Conservation (phyloP, 1,140 invertebrate genomes). For the Lordiphosa mommai region DNA sequence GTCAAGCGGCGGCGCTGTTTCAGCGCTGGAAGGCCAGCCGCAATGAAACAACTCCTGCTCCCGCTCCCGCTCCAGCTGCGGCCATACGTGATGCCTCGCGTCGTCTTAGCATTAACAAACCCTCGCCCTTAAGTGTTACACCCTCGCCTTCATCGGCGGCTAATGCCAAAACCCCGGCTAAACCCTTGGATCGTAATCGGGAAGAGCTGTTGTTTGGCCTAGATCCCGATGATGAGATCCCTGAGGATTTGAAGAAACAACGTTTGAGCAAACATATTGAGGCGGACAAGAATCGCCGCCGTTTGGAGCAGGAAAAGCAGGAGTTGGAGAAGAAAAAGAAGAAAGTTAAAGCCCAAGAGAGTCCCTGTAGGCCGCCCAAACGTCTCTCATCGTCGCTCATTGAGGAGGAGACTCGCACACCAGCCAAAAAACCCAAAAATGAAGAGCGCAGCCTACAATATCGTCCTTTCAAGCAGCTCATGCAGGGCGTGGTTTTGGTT, state of each 20-base stretch:
- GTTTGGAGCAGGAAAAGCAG: slow-evolving; percentile 39
- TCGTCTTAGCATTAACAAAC: slow-evolving; percentile 8
- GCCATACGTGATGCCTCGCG: slow-evolving; percentile 55
- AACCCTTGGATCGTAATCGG: slow-evolving; percentile 71
- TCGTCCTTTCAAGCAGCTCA: slow-evolving; percentile 82
- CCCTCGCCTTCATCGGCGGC: neutral
- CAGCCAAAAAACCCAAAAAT: slow-evolving; percentile 40
- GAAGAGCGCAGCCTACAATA: slow-evolving; percentile 29
- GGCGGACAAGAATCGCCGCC: slow-evolving; percentile 78
- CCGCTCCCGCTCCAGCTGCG: slow-evolving; percentile 21
- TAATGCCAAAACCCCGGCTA: neutral
- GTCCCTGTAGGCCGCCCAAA: slow-evolving; percentile 21
- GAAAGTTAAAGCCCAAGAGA: slow-evolving; percentile 25
- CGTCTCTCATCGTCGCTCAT: slow-evolving; percentile 31
- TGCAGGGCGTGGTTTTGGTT: slow-evolving; percentile 87
- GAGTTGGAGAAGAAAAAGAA: slow-evolving; percentile 32
- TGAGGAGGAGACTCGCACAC: slow-evolving; percentile 7
- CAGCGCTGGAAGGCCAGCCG: slow-evolving; percentile 58
- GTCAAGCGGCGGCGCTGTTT: slow-evolving; percentile 41
- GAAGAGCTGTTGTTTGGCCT: slow-evolving; percentile 81
- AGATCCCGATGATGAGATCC: slow-evolving; percentile 74
- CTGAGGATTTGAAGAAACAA: slow-evolving; percentile 30
- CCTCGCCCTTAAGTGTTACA: slow-evolving; percentile 11
- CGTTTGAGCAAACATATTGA: slow-evolving; percentile 80
- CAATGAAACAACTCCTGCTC: neutral